phyloP scores from a whole-genome alignment of 2,888 invertebrate species.

The Cheilosia variabilis region DNA sequence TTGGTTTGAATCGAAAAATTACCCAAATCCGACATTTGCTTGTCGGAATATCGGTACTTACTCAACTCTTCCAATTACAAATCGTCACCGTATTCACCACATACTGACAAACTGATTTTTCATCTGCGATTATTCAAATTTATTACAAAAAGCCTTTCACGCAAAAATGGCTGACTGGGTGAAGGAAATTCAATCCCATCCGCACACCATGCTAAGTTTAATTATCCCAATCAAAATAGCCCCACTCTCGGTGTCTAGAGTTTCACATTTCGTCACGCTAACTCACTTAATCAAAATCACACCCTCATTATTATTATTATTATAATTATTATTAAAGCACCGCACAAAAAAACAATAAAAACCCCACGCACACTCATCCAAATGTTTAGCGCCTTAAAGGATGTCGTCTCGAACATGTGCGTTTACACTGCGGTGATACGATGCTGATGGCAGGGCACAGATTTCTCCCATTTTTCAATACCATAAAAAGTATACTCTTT shows the following conservation, averaged over 20 bases:
- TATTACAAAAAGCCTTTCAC: constrained; percentile 35
- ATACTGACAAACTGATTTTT: not conserved
- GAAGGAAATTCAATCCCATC: constrained; percentile 52
- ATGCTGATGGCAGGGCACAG: not conserved
- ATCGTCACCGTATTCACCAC: not conserved
- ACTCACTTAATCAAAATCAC: constrained; percentile 63
- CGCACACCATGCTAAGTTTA: constrained; percentile 41
- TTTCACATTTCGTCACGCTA: constrained; percentile 56
- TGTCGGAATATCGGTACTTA: too few species aligned
- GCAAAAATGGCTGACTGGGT: constrained; percentile 35
- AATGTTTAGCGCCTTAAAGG: constrained; percentile 23
- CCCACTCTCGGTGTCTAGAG: constrained; percentile 15
- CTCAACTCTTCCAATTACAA: too few species aligned
- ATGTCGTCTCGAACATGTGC: constrained; percentile 23
- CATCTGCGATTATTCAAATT: constrained; percentile 45
- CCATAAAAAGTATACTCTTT: constrained; percentile 11
- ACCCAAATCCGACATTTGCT: too few species aligned
- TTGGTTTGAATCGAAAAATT: too few species aligned
- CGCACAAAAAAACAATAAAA: not conserved
- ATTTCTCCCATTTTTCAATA: constrained; percentile 58
- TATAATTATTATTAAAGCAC: constrained; percentile 53
- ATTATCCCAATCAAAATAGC: constrained; percentile 63
- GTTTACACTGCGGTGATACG: not conserved
- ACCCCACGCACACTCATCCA: not conserved
- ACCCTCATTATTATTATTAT: constrained; percentile 51